Evolutionary conservation across 30 jellyfish, hydroid and myxozoan species (phyloP).

Genomic region (Aurelia sp.): DNA sequence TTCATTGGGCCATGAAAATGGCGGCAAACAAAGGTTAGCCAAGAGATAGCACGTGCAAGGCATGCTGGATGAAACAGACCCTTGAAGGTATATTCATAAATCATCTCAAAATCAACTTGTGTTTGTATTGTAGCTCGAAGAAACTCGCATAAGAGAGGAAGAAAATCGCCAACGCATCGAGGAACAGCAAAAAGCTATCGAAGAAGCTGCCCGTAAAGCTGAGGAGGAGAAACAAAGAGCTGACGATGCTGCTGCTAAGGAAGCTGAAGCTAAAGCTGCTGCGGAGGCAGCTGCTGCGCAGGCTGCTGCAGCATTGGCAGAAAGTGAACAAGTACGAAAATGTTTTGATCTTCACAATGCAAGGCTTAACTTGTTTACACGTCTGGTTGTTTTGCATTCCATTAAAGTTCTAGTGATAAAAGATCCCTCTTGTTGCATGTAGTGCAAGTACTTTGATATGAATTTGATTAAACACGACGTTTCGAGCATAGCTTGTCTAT

Average conservation of each 20-base stretch:
- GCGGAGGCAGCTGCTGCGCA: constrained; percentile 66
- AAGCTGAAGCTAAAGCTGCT: constrained; percentile 65
- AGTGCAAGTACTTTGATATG: too few relatives aligned
- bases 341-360: not conserved
- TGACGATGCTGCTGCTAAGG: constrained; percentile 62
- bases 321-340: constrained; percentile 38
- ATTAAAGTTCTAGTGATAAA: too few relatives aligned
- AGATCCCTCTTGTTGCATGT: too few relatives aligned
- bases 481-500: too few relatives aligned
- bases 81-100: too few relatives aligned
- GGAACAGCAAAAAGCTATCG: constrained; percentile 59
- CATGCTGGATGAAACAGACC: too few relatives aligned
- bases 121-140: constrained; percentile 66
- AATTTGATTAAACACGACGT: too few relatives aligned
- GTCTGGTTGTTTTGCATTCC: too few relatives aligned
- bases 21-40: too few relatives aligned
- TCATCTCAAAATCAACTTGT: too few relatives aligned
- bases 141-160: constrained; percentile 82
- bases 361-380: not conserved
- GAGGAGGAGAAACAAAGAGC: constrained; percentile 60
- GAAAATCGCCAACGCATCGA: constrained; percentile 74
- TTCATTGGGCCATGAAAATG: too few relatives aligned
- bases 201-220: constrained; percentile 59
- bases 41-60: too few relatives aligned
- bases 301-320: constrained; percentile 74